These are phyloP conservation scores for Pseudomyrmex pallidus DNA, from an alignment of 1,140 invertebrate genomes.

Conservation along the genomic window DNA sequence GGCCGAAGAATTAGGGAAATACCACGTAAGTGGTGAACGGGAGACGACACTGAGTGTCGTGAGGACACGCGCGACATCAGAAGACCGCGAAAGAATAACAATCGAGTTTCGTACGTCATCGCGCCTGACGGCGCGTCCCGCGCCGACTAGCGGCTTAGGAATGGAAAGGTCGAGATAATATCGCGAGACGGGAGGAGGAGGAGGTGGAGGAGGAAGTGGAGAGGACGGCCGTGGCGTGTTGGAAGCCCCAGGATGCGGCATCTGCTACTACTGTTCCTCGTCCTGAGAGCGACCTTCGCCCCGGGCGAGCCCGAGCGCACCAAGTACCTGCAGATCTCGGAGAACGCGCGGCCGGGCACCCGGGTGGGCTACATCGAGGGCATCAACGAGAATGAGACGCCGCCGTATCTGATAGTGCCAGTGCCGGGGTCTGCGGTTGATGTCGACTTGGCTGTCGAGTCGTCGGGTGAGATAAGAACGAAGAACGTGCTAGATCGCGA, in stretches of 20 bases:
- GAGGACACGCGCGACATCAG: neutral
- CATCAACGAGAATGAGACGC: slow-evolving; percentile 85
- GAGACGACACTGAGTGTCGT: neutral
- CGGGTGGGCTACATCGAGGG: slow-evolving; percentile 92
- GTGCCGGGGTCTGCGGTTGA: slow-evolving; percentile 94
- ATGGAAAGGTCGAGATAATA: slow-evolving; percentile 82
- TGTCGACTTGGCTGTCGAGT: slow-evolving; percentile 94
- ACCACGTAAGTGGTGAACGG: neutral
- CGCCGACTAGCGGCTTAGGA: slow-evolving; percentile 53
- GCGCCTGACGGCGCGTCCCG: slow-evolving; percentile 34
- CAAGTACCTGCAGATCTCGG: slow-evolving; percentile 93
- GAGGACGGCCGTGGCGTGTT: slow-evolving; percentile 53
- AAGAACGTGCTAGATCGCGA: slow-evolving; percentile 95
- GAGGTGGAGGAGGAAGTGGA: slow-evolving; percentile 70
- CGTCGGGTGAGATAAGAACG: slow-evolving; percentile 95
- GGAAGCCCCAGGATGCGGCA: slow-evolving; percentile 80
- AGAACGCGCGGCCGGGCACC: slow-evolving; percentile 94
- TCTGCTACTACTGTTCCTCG: slow-evolving; percentile 79
- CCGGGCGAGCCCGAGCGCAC: slow-evolving; percentile 87
- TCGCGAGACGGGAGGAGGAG: slow-evolving; percentile 67
- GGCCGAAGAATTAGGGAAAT: too few species aligned
- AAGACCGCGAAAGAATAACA: neutral
- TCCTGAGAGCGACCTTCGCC: slow-evolving; percentile 78
- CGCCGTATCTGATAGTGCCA: slow-evolving; percentile 94
- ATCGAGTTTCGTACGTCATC: slow-evolving; percentile 13